Conservation (phyloP, 2,888 invertebrate species). For the Andricus quercusramuli region DNA sequence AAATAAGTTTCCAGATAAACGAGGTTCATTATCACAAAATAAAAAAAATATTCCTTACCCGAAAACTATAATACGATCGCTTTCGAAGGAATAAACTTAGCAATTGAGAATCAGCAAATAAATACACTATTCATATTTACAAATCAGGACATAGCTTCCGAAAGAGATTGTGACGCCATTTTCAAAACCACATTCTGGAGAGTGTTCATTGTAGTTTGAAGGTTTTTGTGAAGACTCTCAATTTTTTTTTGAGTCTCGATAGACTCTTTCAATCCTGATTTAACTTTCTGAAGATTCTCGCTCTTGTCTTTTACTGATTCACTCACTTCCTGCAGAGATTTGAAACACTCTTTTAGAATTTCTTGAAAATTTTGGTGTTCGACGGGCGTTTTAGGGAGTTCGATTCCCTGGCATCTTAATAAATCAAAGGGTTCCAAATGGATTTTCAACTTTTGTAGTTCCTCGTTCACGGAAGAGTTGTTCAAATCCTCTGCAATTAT, state of each 20-base stretch:
- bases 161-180: neutral
- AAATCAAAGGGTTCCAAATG: constrained; percentile 28
- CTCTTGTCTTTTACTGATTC: constrained; percentile 3
- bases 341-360: constrained; percentile 22
- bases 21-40: constrained; percentile 28
- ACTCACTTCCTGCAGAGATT: constrained; percentile 11
- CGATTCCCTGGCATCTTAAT: constrained; percentile 32
- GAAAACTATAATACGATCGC: neutral
- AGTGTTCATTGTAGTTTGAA: neutral
- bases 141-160: constrained; percentile 20
- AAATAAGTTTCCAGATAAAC: neutral
- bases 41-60: neutral
- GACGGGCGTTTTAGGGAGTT: neutral
- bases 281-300: constrained; percentile 23
- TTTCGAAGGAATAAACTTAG: neutral
- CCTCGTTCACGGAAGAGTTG: neutral
- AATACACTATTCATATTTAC: neutral
- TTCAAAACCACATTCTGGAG: constrained; percentile 14
- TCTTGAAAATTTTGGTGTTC: constrained; percentile 14
- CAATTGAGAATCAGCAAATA: neutral
- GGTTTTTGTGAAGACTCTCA: constrained; percentile 20
- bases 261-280: neutral
- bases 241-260: constrained; percentile 9
- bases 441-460: neutral
- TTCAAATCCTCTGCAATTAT: constrained; percentile 1